Evolutionary conservation across 2,888 invertebrate genomes (phyloP).

Genomic region (Andrena chrysosceles): DNA sequence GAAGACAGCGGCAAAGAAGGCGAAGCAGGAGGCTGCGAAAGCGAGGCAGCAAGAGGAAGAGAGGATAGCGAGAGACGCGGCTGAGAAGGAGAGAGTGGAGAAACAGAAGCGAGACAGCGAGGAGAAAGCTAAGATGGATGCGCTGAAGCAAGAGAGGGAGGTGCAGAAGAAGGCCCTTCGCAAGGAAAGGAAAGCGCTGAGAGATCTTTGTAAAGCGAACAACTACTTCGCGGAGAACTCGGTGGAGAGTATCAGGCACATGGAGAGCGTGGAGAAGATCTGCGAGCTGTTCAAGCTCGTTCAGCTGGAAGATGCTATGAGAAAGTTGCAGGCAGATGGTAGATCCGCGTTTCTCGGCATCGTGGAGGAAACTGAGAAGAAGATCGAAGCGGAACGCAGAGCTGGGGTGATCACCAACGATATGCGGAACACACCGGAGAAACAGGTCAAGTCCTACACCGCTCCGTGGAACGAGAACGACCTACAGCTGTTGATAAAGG

Average conservation of each 20-base stretch:
- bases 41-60: constrained; percentile 95
- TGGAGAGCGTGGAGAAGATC: constrained; percentile 96
- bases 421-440: constrained; percentile 75
- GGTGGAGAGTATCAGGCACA: constrained; percentile 91
- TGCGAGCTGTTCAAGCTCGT: constrained; percentile 91
- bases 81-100: constrained; percentile 86
- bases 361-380: constrained; percentile 90
- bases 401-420: constrained; percentile 82
- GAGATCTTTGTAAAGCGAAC: constrained; percentile 92
- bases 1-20: constrained; percentile 95
- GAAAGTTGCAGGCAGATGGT: constrained; percentile 88
- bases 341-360: constrained; percentile 89
- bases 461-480: constrained; percentile 94
- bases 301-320: constrained; percentile 92
- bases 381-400: constrained; percentile 91
- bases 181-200: constrained; percentile 93
- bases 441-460: constrained; percentile 77
- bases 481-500: constrained; percentile 96
- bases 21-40: constrained; percentile 93
- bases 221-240: constrained; percentile 91
- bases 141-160: constrained; percentile 94
- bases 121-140: constrained; percentile 93
- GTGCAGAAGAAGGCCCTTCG: constrained; percentile 93
- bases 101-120: constrained; percentile 93
- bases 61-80: constrained; percentile 90